phyloP scores from a whole-genome alignment of 1,140 invertebrate species.

The Nylanderia fulva region DNA sequence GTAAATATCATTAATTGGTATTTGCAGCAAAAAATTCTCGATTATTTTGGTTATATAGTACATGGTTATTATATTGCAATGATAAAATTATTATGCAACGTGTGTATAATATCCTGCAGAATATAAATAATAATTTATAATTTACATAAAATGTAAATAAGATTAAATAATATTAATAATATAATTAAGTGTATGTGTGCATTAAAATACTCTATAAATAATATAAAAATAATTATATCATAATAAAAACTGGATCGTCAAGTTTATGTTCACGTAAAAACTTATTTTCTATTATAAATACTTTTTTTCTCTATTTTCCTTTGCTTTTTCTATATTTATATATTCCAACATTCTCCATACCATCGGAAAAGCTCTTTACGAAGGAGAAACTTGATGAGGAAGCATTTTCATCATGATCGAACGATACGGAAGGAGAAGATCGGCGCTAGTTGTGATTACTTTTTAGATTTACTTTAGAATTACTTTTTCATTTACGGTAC shows the following conservation, averaged over 20 bases:
- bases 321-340: neutral
- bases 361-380: neutral
- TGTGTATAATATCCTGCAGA: too few species aligned
- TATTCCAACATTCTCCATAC: neutral
- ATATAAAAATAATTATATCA: neutral
- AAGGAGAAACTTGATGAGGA: neutral
- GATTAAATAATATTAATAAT: too few species aligned
- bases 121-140: neutral
- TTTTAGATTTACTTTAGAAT: neutral
- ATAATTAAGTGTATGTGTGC: neutral
- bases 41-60: neutral
- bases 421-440: neutral
- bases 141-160: neutral
- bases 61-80: neutral
- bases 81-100: neutral
- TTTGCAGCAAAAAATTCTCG: neutral
- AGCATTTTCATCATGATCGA: neutral
- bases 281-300: neutral
- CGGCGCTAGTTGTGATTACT: conserved; percentile 3
- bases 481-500: neutral
- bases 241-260: neutral
- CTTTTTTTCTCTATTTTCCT: neutral
- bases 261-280: neutral
- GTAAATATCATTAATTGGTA: neutral
- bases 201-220: neutral